Evolutionary conservation across 2,113 vertebrate species (phyloP).

Genomic region (Hypocryptadius cinnamomeus): DNA sequence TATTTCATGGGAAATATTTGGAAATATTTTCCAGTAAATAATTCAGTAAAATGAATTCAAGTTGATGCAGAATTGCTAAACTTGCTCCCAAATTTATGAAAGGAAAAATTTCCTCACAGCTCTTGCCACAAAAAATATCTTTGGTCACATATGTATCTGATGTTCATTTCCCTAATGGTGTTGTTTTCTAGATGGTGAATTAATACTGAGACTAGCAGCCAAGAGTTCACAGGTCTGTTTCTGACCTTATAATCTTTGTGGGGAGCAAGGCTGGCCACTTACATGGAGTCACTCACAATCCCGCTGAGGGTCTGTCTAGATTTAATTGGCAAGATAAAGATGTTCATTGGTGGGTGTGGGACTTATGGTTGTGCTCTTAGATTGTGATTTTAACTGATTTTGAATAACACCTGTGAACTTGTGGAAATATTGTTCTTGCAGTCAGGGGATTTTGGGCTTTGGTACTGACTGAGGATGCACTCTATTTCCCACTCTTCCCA

Average conservation of each 20-base stretch:
- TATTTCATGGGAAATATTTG: neutral
- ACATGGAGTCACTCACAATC: neutral
- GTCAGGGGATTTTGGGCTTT: neutral
- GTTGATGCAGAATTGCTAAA: neutral
- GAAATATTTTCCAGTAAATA: neutral
- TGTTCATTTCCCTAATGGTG: neutral
- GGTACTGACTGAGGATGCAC: neutral
- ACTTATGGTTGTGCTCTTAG: neutral
- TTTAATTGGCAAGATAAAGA: neutral
- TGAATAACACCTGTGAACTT: neutral
- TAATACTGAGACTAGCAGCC: neutral
- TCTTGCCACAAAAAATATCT: neutral
- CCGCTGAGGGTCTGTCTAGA: neutral
- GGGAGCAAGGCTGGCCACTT: neutral
- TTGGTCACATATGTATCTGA: neutral
- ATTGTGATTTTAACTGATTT: neutral
- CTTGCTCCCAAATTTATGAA: neutral
- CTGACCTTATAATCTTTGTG: neutral
- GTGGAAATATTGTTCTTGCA: neutral
- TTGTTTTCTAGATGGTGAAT: neutral
- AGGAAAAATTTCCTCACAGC: neutral
- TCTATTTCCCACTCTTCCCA: neutral
- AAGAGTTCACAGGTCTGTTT: neutral
- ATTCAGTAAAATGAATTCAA: neutral
- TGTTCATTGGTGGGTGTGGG: neutral